A percentile compares a stretch with the other conserved stretches of the same genome.
Conservation (phyloP, 2,797 vertebrate genomes). For the Rhinoraja longicauda region DNA sequence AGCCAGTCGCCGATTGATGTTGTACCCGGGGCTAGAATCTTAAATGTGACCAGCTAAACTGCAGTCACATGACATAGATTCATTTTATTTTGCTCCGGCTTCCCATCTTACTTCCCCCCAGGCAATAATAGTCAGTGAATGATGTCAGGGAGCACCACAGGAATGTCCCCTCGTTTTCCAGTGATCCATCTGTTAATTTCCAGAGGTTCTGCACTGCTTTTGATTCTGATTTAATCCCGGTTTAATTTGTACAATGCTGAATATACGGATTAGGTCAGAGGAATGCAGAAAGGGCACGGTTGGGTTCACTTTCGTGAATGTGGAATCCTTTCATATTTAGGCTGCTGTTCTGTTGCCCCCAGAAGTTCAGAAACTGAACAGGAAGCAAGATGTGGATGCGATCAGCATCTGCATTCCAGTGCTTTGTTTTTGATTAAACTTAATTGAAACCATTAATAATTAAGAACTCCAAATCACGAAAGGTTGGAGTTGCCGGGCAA, state of each 20-base stretch:
- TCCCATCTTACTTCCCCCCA: constrained; percentile 8
- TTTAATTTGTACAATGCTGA: background rate
- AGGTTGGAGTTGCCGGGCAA: background rate
- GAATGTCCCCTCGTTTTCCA: background rate
- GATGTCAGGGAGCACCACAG: constrained; percentile 6
- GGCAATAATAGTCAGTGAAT: background rate
- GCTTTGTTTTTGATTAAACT: background rate
- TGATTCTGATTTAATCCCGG: background rate
- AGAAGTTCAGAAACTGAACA: background rate
- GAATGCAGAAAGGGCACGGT: background rate
- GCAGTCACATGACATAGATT: background rate
- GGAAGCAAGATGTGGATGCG: background rate
- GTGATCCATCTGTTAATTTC: background rate
- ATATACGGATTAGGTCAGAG: background rate
- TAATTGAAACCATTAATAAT: constrained; percentile 18
- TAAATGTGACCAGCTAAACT: constrained; percentile 17
- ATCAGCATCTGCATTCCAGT: background rate
- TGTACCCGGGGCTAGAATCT: constrained; percentile 27
- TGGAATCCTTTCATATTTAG: background rate
- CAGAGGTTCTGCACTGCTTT: background rate
- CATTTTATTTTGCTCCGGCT: background rate
- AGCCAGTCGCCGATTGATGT: constrained; percentile 2
- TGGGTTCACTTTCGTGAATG: background rate
- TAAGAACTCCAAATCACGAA: background rate
- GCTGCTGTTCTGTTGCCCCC: background rate